Conservation (phyloP, 1,140 invertebrate genomes). For the Aphis craccivora region DNA sequence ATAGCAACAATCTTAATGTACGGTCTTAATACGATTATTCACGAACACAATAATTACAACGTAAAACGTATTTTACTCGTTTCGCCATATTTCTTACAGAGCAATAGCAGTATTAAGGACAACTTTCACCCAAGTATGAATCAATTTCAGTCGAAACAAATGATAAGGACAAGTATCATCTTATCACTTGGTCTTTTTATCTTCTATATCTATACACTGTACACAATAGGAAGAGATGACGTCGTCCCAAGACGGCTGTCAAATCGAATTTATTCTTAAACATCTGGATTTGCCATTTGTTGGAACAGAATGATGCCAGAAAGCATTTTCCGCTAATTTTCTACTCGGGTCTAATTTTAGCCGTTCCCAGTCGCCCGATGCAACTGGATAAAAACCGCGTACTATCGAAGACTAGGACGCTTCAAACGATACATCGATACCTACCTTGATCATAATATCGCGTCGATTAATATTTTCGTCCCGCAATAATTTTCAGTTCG, state of each 20-base stretch:
- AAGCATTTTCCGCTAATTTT: neutral
- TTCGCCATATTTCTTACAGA: neutral
- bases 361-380: neutral
- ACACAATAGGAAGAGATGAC: neutral
- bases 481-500: neutral
- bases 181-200: constrained; percentile 18
- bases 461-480: neutral
- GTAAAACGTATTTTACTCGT: neutral
- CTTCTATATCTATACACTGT: constrained; percentile 1
- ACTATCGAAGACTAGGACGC: neutral
- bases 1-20: neutral
- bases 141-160: constrained; percentile 14
- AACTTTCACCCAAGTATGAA: constrained; percentile 26
- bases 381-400: neutral
- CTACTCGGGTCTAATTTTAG: neutral
- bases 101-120: neutral
- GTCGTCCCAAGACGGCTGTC: neutral
- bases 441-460: neutral
- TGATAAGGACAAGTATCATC: constrained; percentile 7
- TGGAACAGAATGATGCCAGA: fast-evolving
- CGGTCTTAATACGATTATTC: neutral
- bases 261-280: neutral
- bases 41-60: neutral
- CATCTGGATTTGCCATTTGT: neutral
- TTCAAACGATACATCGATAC: neutral